Conservation (phyloP, 2,888 invertebrate genomes). For the Lumbricus terrestris region DNA sequence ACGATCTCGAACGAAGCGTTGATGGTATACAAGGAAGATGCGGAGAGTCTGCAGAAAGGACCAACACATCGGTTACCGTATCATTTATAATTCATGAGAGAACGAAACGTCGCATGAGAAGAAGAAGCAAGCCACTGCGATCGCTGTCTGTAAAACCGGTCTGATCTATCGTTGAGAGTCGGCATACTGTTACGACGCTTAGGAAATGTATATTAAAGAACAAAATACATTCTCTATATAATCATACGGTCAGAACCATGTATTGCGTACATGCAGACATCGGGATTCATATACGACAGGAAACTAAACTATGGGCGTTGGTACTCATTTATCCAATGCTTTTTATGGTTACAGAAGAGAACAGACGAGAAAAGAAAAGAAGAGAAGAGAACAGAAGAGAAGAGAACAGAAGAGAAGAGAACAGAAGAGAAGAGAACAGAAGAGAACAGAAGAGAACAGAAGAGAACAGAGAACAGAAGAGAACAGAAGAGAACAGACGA, state of each 20-base stretch:
- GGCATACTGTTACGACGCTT: background rate
- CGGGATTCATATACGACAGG: background rate
- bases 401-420: background rate
- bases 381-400: no score
- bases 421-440: no score
- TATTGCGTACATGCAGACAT: no score
- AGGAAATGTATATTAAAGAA: no score
- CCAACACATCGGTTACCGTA: background rate
- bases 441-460: background rate
- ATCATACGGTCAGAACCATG: no score
- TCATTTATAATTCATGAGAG: background rate
- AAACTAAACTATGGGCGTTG: background rate
- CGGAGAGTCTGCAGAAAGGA: background rate
- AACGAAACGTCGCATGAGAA: background rate
- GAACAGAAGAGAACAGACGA: no score
- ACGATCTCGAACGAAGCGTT: background rate
- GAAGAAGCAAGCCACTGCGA: background rate
- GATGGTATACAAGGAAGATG: background rate
- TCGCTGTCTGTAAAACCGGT: background rate
- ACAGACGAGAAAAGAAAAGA: no score
- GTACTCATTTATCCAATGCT: background rate
- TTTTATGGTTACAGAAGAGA: no score
- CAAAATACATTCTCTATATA: no score
- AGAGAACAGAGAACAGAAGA: no score
- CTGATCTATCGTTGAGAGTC: background rate